A percentile compares a stretch with the other conserved stretches of the same genome.
Conservation (phyloP, 2,888 invertebrate genomes). For the Trichacis sp. region DNA sequence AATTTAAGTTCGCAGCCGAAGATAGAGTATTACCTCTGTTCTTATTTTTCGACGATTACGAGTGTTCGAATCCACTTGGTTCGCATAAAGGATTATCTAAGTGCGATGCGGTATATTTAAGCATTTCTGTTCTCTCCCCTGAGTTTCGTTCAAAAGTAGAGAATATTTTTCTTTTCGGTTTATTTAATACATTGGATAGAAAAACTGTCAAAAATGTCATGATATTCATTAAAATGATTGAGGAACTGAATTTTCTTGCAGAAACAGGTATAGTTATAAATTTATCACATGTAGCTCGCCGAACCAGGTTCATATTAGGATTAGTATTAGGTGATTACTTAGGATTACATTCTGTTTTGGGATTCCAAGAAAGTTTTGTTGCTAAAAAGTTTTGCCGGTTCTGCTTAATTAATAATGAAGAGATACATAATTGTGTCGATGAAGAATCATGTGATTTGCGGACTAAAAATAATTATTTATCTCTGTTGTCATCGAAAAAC, state of each 20-base stretch:
- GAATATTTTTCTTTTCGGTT: slow-evolving; percentile 31
- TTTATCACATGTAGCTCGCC: neutral
- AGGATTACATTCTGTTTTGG: slow-evolving; percentile 32
- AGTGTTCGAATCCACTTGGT: slow-evolving; percentile 40
- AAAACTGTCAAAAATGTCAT: slow-evolving; percentile 18
- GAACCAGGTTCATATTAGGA: slow-evolving; percentile 20
- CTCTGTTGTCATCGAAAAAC: too few relatives aligned
- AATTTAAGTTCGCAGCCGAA: too few relatives aligned
- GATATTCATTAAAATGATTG: slow-evolving; percentile 18
- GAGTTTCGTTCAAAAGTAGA: slow-evolving; percentile 26
- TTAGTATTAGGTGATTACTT: slow-evolving; percentile 23
- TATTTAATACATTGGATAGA: slow-evolving; percentile 33
- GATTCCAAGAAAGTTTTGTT: slow-evolving; percentile 42
- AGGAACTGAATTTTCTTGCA: slow-evolving; percentile 17
- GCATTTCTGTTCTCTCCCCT: slow-evolving; percentile 33
- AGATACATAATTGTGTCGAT: slow-evolving; percentile 15
- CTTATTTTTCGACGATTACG: slow-evolving; percentile 47
- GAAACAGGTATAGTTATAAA: slow-evolving; percentile 16
- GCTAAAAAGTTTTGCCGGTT: slow-evolving; percentile 33
- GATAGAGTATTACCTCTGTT: too few relatives aligned
- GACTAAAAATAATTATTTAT: slow-evolving; percentile 11
- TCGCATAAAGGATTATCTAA: slow-evolving; percentile 39
- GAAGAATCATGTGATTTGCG: slow-evolving; percentile 35
- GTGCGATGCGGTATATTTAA: slow-evolving; percentile 41
- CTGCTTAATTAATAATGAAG: slow-evolving; percentile 26